Evolutionary conservation across 2,797 vertebrate species (phyloP), one percentile per base, ranked within the genome.

Genomic region (Lepus townsendii): DNA sequence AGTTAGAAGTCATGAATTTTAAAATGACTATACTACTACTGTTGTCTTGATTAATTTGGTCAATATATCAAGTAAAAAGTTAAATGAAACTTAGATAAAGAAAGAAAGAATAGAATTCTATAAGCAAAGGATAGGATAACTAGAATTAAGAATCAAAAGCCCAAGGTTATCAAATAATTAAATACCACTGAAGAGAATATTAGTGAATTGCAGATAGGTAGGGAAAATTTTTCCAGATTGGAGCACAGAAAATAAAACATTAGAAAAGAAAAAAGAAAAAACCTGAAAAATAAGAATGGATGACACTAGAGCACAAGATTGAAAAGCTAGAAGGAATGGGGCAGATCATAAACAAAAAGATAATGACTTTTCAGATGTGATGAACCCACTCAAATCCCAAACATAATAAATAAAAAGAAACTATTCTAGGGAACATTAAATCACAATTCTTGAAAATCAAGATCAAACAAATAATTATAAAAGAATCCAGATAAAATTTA

Each of bases 101-200:
- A 87, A 92, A 73, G 7, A 24, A 80, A 38, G 22, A 42, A 30
- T 22, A 65, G 8, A 90, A 86, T 30, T 76, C 9, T 82, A 12
- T 35, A 14, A 6, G 54, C 13, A 0, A 17, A 90, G 16, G 38
- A 32, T 32, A 73, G 57, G 13, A 76, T 47, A 82, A 76, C 30
- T 11, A 57, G 38, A 73, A 80, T 85, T 68, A 73, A 92, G 35
- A 89, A 92, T 4, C 9, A 82, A 90, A 85, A 57, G 42, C 38
- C 62, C 42, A 13, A 1, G 0, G 54, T 35, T 65, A 62, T 65
- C 30, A 30, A 52, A 20, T 88, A 95, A 88, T 17, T 88, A 54
- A 88, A 71, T 47, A 93, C 6, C 79, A 20, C 5, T 75, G 14
- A 85, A 79, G 63, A 73, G 38, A 75, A 85, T 57, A 84, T 72